These are phyloP conservation scores for Muscina levida DNA, from an alignment of 2,888 invertebrate genomes.

Conservation along the genomic window DNA sequence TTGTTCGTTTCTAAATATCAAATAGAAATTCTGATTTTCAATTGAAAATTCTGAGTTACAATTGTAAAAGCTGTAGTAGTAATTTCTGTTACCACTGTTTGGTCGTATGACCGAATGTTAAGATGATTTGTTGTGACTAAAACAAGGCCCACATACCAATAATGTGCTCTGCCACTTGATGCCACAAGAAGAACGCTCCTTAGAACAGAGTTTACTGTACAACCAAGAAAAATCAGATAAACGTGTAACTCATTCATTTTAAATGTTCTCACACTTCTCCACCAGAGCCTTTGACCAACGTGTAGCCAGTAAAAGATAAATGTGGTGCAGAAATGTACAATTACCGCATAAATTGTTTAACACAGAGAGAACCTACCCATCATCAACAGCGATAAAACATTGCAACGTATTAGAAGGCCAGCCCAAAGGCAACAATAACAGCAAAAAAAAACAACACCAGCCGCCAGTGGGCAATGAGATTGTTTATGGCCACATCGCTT, in stretches of 20 bases:
- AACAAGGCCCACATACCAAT: conserved; percentile 30
- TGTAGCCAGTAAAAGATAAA: conserved; percentile 73
- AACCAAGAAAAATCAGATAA: conserved; percentile 34
- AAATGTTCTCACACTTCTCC: conserved; percentile 2
- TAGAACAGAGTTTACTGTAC: conserved; percentile 10
- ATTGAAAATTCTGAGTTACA: too few species aligned
- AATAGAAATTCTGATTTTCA: too few species aligned
- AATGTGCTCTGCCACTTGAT: neutral
- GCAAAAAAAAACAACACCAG: conserved; percentile 15
- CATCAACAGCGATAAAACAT: conserved; percentile 56
- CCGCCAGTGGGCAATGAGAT: neutral
- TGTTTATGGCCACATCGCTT: neutral
- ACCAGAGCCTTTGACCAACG: neutral
- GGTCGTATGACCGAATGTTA: too few species aligned
- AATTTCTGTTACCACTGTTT: too few species aligned
- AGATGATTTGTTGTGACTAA: too few species aligned
- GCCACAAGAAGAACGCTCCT: neutral
- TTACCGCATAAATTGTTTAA: conserved; percentile 76
- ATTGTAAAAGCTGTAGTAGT: too few species aligned
- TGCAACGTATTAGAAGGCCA: too few species aligned
- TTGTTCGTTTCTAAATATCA: too few species aligned
- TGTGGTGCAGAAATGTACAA: conserved; percentile 74
- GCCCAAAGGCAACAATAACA: conserved; percentile 13
- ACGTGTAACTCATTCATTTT: conserved; percentile 69
- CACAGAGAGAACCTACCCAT: conserved; percentile 1